Percentiles rank a stretch among this genome's conserved stretches.
Conservation (phyloP, 2,797 vertebrate genomes). For the Sebastiscus albofasciatus region DNA sequence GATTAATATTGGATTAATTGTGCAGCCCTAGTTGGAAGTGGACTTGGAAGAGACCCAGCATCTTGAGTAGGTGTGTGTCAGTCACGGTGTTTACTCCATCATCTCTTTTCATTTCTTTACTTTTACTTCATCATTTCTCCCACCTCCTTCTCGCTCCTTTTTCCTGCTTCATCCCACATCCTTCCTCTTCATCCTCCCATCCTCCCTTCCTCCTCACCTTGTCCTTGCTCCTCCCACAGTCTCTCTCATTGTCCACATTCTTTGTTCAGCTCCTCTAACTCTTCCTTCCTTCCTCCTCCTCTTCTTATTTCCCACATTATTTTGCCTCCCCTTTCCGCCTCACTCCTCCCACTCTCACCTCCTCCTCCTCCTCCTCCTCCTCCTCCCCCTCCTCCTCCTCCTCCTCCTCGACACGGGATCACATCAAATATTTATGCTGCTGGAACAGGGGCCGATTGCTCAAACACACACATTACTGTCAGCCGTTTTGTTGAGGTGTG, state of each 20-base stretch:
- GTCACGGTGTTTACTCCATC: background rate
- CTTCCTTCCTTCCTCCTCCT: background rate
- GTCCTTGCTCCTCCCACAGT: background rate
- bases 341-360: background rate
- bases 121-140: too few relatives aligned
- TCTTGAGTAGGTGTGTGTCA: too few relatives aligned
- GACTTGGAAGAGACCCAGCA: background rate
- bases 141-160: background rate
- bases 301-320: background rate
- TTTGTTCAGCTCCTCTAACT: background rate
- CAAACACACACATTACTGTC: constrained; percentile 80
- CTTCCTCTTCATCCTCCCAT: background rate
- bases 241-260: background rate
- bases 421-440: constrained; percentile 82
- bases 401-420: constrained; percentile 53
- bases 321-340: background rate
- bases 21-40: background rate
- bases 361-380: constrained; percentile 30
- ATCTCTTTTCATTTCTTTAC: background rate
- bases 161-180: background rate
- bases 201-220: too few relatives aligned
- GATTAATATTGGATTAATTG: too few relatives aligned
- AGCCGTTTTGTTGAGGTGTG: constrained; percentile 74
- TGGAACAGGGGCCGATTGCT: constrained; percentile 74
- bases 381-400: too few relatives aligned